phyloP scores from a whole-genome alignment of 2,113 vertebrate species.

The Ondatra zibethicus region DNA sequence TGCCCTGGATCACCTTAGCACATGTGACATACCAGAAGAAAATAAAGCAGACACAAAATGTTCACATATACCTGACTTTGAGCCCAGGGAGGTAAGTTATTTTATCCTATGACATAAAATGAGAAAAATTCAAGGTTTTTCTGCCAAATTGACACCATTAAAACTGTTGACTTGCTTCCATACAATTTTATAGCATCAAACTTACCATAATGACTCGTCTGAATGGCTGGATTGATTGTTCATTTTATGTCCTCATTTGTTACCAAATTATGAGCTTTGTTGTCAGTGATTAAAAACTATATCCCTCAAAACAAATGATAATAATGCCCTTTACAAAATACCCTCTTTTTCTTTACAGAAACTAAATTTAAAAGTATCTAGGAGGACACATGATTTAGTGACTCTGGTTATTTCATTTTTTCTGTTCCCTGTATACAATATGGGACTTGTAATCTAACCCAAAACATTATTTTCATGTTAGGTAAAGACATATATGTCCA shows the following conservation, averaged over 20 bases:
- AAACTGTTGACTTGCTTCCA: background rate
- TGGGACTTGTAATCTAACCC: background rate
- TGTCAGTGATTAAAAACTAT: background rate
- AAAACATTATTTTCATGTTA: background rate
- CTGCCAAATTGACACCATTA: background rate
- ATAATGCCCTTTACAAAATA: background rate
- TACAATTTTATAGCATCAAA: background rate
- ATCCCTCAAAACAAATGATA: background rate
- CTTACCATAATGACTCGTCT: background rate
- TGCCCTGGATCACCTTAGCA: constrained; percentile 87
- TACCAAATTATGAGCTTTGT: background rate
- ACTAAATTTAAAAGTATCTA: background rate
- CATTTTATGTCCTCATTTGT: background rate
- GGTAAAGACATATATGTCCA: background rate
- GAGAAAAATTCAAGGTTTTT: background rate
- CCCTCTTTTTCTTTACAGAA: background rate
- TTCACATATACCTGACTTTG: constrained; percentile 88
- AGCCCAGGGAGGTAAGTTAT: constrained; percentile 89
- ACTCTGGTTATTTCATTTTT: background rate
- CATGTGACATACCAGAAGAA: constrained; percentile 71
- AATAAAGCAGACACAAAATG: background rate
- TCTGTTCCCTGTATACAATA: background rate
- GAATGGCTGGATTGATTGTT: background rate
- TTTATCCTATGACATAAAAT: background rate
- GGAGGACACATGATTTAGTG: background rate